Percentiles rank a stretch among this genome's conserved stretches.
Conservation (phyloP, 2,888 invertebrate species). For the Rhagophthalmus giganteus region DNA sequence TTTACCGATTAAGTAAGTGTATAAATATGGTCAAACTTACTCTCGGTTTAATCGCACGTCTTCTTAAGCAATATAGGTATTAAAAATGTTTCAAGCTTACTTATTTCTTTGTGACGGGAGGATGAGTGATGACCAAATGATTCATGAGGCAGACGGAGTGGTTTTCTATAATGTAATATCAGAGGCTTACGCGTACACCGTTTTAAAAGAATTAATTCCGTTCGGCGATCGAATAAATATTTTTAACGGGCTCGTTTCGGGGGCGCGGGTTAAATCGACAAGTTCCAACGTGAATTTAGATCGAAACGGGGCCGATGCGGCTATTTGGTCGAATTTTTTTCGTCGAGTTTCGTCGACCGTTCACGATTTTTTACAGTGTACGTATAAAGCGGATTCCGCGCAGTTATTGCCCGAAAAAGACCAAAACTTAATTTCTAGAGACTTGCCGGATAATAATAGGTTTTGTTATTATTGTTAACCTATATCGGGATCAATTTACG, state of each 20-base stretch:
- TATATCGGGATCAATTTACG: constrained; percentile 32
- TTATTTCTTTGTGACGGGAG: constrained; percentile 35
- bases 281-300: too few relatives aligned
- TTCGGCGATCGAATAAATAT: neutral
- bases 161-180: constrained; percentile 38
- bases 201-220: constrained; percentile 5
- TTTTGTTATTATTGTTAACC: constrained; percentile 41
- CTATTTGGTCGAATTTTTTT: neutral
- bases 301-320: too few relatives aligned
- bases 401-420: constrained; percentile 35
- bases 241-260: neutral
- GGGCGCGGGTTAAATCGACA: too few relatives aligned
- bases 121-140: constrained; percentile 38
- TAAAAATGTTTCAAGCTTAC: constrained; percentile 36
- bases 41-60: constrained; percentile 5
- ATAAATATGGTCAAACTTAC: constrained; percentile 2
- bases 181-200: constrained; percentile 20
- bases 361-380: constrained; percentile 35
- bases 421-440: constrained; percentile 36
- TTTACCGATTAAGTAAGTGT: neutral
- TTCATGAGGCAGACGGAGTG: constrained; percentile 37
- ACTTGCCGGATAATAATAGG: constrained; percentile 39
- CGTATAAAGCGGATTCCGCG: constrained; percentile 9
- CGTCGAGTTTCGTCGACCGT: too few relatives aligned
- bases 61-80: constrained; percentile 29